Base-by-base conservation (phyloP, 2,888 invertebrate genomes). In the Orthosia gothica region DNA sequence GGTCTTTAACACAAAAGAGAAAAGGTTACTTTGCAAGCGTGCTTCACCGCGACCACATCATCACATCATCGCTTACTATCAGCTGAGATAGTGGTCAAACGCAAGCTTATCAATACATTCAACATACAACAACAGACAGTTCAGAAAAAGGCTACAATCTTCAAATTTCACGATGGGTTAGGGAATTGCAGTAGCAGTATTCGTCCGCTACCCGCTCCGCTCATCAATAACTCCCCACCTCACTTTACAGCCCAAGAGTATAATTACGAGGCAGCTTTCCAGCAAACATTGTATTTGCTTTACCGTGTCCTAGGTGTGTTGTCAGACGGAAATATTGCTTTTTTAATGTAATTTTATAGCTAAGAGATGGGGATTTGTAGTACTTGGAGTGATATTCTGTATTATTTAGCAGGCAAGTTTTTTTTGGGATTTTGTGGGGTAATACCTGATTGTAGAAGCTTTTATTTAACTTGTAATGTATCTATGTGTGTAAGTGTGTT, bases 261-360 rank as follows among this genome's bases (percentile, higher is more conserved):
- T 93, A 94, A 94, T 94, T 92, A 92, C 90, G 81, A 74, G 81
- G 83, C 80, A 89, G 91, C 90, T 92, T 92, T 91, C 85, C 88
- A 79, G 89, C 86, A 89, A 88, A 93, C 93, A 92, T 89, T 86
- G 92, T 90, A 91, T 93, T 93, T 90, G 91, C 93, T 92, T 93
- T 93, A 91, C 89, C 83, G 54, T 54, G 70, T 75, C 70, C 64
- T 70, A 69, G 62, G 76, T 69, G 80, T 75, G 81, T 71, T 80
- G 64, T 68, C 64, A 80, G 75, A 71, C 59, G 69, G 66, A 81
- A 81, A 81, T 82, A 82, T 82, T 81, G 81, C 69, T 67, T 84
- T 84, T 82, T 84, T 75, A 84, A 82, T 82, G 64, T 67, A 67
- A 79, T 79, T 81, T 82, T 58, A 82, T 67, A 57, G 70, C 57